These are phyloP conservation scores for Archivesica marissinica DNA, from an alignment of 1,140 invertebrate genomes.

Conservation along the genomic window DNA sequence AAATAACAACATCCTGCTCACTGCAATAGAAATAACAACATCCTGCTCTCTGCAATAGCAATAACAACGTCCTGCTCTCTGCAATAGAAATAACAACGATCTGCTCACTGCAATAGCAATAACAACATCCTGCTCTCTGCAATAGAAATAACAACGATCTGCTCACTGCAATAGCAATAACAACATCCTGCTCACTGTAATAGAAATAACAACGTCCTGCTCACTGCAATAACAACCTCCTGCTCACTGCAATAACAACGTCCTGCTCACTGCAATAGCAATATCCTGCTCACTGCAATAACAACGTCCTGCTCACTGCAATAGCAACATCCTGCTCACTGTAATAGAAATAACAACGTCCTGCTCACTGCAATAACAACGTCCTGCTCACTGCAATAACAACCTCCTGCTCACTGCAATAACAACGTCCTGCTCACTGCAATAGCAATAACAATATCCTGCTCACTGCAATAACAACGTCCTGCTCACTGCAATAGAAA, in stretches of 20 bases:
- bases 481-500: slow-evolving; percentile 77
- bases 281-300: slow-evolving; percentile 74
- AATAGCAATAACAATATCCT: slow-evolving; percentile 76
- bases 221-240: slow-evolving; percentile 78
- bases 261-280: slow-evolving; percentile 78
- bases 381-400: slow-evolving; percentile 78
- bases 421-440: slow-evolving; percentile 60
- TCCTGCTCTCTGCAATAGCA: slow-evolving; percentile 78
- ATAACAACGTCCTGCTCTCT: too few species aligned
- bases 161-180: slow-evolving; percentile 74
- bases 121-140: slow-evolving; percentile 81
- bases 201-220: slow-evolving; percentile 78
- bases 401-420: slow-evolving; percentile 79
- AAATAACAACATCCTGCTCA: slow-evolving; percentile 78
- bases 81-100: slow-evolving; percentile 76
- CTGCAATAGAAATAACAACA: slow-evolving; percentile 75
- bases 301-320: slow-evolving; percentile 81
- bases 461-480: slow-evolving; percentile 78
- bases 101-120: slow-evolving; percentile 77
- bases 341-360: slow-evolving; percentile 77
- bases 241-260: slow-evolving; percentile 76
- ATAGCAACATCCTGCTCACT: slow-evolving; percentile 63
- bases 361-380: slow-evolving; percentile 78
- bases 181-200: slow-evolving; percentile 79
- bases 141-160: not conserved